Percentiles rank a stretch among this genome's conserved stretches.
These are phyloP conservation scores for Corapipo altera DNA, from an alignment of 2,113 vertebrate species.

Conservation along the genomic window DNA sequence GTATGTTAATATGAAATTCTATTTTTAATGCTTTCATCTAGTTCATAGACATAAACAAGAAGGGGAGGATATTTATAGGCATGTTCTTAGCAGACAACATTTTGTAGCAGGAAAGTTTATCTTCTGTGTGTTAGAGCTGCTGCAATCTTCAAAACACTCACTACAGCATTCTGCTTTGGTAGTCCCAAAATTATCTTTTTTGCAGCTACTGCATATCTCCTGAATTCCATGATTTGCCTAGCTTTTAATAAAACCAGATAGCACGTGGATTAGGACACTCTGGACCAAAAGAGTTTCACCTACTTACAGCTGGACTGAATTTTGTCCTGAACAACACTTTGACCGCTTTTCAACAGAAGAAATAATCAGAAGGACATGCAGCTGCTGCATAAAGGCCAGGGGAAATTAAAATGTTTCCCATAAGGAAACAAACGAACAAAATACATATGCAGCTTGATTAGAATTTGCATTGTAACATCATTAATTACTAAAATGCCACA, in stretches of 20 bases:
- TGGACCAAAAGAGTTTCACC: neutral
- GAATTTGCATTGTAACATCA: conserved; percentile 52
- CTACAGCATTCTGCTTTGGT: neutral
- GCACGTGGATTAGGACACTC: neutral
- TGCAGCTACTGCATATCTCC: neutral
- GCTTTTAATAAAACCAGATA: neutral
- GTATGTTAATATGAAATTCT: neutral
- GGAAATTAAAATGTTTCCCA: conserved; percentile 59
- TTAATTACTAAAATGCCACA: conserved; percentile 64
- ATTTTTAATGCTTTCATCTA: neutral
- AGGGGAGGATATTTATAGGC: neutral
- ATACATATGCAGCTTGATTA: conserved; percentile 48
- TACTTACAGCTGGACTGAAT: neutral
- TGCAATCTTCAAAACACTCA: neutral
- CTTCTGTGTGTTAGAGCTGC: neutral
- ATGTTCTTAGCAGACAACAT: neutral
- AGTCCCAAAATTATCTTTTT: neutral
- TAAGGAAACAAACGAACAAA: conserved; percentile 58
- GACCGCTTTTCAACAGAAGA: conserved; percentile 20
- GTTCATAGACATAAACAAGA: neutral
- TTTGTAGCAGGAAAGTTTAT: neutral
- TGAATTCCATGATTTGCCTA: neutral
- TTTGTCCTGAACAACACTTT: neutral
- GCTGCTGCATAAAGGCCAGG: conserved; percentile 34
- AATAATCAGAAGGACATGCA: conserved; percentile 58